Evolutionary conservation across 2,888 invertebrate genomes (phyloP).

Genomic region (Hipparchia sbordonii): DNA sequence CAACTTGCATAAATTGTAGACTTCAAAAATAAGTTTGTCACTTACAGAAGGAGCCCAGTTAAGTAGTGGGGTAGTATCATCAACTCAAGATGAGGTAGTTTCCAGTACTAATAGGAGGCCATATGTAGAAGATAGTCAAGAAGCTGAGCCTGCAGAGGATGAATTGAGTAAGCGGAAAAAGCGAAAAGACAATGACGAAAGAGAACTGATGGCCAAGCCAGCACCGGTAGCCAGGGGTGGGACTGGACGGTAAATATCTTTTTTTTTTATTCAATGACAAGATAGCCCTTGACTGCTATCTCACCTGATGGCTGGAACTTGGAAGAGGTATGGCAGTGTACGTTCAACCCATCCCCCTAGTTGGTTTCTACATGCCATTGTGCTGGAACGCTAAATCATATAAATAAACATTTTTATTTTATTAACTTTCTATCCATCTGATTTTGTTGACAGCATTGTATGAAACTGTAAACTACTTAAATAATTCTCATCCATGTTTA

Average conservation of each 20-base stretch:
- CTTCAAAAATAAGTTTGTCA: background rate
- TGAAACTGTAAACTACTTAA: too few relatives aligned
- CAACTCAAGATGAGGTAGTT: constrained; percentile 67
- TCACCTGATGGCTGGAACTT: too few relatives aligned
- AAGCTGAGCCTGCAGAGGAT: constrained; percentile 81
- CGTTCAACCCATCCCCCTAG: too few relatives aligned
- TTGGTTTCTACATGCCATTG: too few relatives aligned
- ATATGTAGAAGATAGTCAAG: constrained; percentile 79
- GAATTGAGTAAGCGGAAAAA: constrained; percentile 88
- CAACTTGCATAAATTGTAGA: too few relatives aligned
- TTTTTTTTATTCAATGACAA: background rate
- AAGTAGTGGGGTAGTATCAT: constrained; percentile 69
- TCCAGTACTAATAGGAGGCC: constrained; percentile 51
- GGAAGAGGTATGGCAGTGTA: too few relatives aligned
- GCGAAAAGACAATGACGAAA: constrained; percentile 86
- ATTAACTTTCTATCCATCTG: background rate
- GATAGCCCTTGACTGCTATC: too few relatives aligned
- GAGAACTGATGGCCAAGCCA: constrained; percentile 82
- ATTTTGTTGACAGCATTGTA: too few relatives aligned
- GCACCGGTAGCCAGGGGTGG: constrained; percentile 65
- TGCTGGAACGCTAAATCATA: too few relatives aligned
- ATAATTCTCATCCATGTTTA: too few relatives aligned
- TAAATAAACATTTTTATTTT: background rate
- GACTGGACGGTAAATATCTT: constrained; percentile 60
- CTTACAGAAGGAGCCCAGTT: constrained; percentile 53